phyloP scores from a whole-genome alignment of 2,888 invertebrate genomes.

The Melieria crassipennis region DNA sequence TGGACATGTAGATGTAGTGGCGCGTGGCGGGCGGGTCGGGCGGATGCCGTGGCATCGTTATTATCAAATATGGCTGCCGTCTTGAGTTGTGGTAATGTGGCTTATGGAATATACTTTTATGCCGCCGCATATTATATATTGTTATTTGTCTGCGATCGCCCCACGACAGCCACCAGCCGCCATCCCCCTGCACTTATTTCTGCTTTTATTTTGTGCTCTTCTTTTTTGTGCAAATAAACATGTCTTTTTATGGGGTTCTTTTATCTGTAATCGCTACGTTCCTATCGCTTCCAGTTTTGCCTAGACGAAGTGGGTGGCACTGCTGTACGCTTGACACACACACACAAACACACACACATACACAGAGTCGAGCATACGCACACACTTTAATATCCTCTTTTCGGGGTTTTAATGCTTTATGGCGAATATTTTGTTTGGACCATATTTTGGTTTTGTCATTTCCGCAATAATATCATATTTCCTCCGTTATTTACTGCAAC shows the following conservation, averaged over 20 bases:
- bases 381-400: conserved; percentile 19
- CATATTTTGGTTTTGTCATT: conserved; percentile 30
- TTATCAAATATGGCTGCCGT: conserved; percentile 34
- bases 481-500: conserved; percentile 31
- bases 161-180: not conserved
- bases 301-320: not conserved
- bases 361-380: not conserved
- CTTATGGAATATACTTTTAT: conserved; percentile 46
- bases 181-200: not conserved
- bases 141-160: conserved; percentile 7
- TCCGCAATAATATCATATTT: conserved; percentile 32
- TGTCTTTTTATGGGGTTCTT: conserved; percentile 35
- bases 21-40: conserved; percentile 14
- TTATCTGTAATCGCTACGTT: conserved; percentile 33
- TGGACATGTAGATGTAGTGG: conserved; percentile 1
- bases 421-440: conserved; percentile 22
- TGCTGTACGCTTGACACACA: not conserved
- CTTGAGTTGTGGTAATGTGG: conserved; percentile 37
- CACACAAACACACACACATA: not conserved
- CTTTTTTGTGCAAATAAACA: conserved; percentile 26
- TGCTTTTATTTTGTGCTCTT: conserved; percentile 8
- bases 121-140: conserved; percentile 36
- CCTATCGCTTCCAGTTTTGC: conserved; percentile 13
- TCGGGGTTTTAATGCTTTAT: conserved; percentile 22
- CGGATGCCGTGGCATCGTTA: conserved; percentile 22